A percentile compares a stretch with the other conserved stretches of the same genome.
Conservation (phyloP, 2,888 invertebrate species). For the Acleris holmiana region DNA sequence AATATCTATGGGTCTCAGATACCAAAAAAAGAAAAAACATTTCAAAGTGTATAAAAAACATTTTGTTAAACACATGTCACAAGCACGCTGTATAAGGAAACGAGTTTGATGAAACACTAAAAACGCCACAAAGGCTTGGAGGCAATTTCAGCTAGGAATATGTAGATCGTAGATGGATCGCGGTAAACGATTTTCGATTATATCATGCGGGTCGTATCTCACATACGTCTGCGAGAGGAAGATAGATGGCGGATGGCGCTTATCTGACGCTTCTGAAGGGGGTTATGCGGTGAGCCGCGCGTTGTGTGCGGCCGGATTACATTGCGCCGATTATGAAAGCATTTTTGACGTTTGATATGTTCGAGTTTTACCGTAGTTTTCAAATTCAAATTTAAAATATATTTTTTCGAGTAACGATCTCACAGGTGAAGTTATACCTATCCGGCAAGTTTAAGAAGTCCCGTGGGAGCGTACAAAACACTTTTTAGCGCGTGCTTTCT, state of each 20-base stretch:
- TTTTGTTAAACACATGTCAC: not conserved
- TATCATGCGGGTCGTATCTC: constrained; percentile 51
- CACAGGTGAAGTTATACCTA: too few species aligned
- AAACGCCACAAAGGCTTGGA: constrained; percentile 55
- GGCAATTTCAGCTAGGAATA: constrained; percentile 59
- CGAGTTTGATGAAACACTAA: constrained; percentile 38
- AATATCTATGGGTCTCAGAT: too few species aligned
- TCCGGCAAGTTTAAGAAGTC: too few species aligned
- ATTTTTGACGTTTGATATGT: constrained; percentile 17
- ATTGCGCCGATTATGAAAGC: constrained; percentile 14
- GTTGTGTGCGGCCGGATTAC: constrained; percentile 13
- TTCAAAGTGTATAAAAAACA: not conserved
- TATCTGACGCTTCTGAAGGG: constrained; percentile 62
- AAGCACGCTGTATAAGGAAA: constrained; percentile 1
- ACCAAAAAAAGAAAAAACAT: too few species aligned
- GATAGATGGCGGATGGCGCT: constrained; percentile 70
- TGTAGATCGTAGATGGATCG: constrained; percentile 46
- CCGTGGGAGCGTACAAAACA: too few species aligned
- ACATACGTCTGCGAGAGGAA: constrained; percentile 41
- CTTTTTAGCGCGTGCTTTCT: too few species aligned
- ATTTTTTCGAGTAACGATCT: too few species aligned
- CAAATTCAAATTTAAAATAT: too few species aligned
- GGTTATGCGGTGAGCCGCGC: constrained; percentile 29
- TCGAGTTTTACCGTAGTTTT: too few species aligned
- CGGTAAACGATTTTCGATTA: constrained; percentile 50